Base-by-base conservation (phyloP, 1,140 invertebrate species). In the Zaprionus taronus region DNA sequence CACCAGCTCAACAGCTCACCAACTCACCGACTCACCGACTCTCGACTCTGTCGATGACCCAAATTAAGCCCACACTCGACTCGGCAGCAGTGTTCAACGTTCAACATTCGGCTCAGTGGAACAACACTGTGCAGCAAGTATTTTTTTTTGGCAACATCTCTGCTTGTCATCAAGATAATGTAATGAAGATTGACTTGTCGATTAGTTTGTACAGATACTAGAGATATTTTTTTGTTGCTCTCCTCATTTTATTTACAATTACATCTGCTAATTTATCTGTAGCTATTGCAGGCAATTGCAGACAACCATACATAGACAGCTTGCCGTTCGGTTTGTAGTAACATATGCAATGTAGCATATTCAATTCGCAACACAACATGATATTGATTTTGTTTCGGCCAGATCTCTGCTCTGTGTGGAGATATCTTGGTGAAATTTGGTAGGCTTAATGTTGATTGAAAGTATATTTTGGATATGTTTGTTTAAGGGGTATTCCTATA, bases 21-120 rank as follows among this genome's bases (percentile, higher is more conserved):
- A 22, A 53, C 14, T 20, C 11, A 63, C 38, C 26, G 49, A 36
- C 11, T 51, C 47, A 24, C 47, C 44, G 17, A 49, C 47, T 62
- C 34, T 22, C 60, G n/a, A 44, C 60, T 63, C 57, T 61, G 36
- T 15, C 36, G 14, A 41, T 76, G 70, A 77, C 74, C 74, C 51
- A 77, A 72, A 77, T 77, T 51, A 51, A 51, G 74, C 61, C 31
- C 60, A 72, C 74, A 72, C 53, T 70, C 68, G 60, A 62, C 62
- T 47, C 41, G 5, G 2, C 41, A 63, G 51, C 64, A 71, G 64
- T 65, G 73, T 51, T 76, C 36, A 70, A 64, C 73, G 67, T 58
- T 69, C 55, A 70, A 58, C 31, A 55, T 71, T 72, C 20, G 65
- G 17, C 34, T 55, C 34, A 58, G 41, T 44, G 49, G 11, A 17